Evolutionary conservation across 2,888 invertebrate species (phyloP).

Genomic region (Nasonia oneida): DNA sequence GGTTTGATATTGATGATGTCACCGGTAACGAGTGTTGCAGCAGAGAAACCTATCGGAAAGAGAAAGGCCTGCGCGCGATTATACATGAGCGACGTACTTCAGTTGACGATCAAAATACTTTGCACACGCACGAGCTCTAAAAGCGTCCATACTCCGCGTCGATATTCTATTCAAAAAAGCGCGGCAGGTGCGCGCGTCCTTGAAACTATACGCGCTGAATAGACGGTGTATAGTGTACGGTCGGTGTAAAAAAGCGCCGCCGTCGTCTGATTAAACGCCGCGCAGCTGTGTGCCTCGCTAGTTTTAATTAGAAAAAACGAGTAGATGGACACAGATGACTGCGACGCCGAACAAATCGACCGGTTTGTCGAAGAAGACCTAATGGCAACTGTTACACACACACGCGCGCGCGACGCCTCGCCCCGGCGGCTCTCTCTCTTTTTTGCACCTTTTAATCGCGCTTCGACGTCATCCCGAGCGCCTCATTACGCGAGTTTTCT

Average conservation of each 20-base stretch:
- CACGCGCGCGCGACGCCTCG: not conserved
- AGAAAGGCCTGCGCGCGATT: not conserved
- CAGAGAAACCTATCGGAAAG: not conserved
- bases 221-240: not conserved
- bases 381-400: constrained; percentile 51
- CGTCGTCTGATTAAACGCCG: not conserved
- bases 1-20: not conserved
- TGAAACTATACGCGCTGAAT: not conserved
- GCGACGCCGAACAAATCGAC: constrained; percentile 56
- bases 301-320: constrained; percentile 59
- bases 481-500: constrained; percentile 50
- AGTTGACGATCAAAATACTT: not conserved
- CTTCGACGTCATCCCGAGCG: constrained; percentile 37
- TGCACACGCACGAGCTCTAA: not conserved
- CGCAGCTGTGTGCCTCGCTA: constrained; percentile 8
- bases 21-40: no score
- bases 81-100: not conserved
- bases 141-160: not conserved
- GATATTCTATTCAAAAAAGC: not conserved
- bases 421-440: not conserved
- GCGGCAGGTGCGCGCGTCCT: constrained; percentile 41
- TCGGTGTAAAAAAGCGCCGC: not conserved
- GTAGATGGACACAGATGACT: constrained; percentile 39
- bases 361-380: constrained; percentile 61
- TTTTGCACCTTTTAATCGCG: constrained; percentile 15